Evolutionary conservation across 1,140 invertebrate genomes (phyloP).

Genomic region (Nebria ingens): DNA sequence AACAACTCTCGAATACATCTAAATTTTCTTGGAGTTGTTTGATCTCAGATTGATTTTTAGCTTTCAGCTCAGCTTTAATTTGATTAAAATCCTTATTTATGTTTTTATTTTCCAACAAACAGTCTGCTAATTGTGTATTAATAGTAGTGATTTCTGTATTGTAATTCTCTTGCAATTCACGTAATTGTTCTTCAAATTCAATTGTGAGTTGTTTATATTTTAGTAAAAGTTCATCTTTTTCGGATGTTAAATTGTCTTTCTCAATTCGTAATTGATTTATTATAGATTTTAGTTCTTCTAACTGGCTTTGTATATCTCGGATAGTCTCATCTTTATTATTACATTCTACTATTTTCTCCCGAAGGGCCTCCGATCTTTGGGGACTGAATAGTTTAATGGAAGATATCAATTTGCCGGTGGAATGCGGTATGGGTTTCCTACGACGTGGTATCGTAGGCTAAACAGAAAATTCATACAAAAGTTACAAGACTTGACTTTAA

Average conservation of each 20-base stretch:
- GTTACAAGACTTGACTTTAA: no score
- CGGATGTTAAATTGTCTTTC: background rate
- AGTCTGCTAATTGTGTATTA: background rate
- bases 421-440: slow-evolving; percentile 22
- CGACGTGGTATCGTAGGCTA: slow-evolving; percentile 24
- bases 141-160: background rate
- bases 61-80: background rate
- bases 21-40: background rate
- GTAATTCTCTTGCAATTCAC: background rate
- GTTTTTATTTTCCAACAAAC: background rate
- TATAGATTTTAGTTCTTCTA: slow-evolving; percentile 26
- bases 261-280: background rate
- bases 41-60: background rate
- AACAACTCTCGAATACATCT: background rate
- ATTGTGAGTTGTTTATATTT: background rate
- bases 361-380: slow-evolving; percentile 21
- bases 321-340: slow-evolving; percentile 32
- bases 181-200: background rate
- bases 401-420: slow-evolving; percentile 16
- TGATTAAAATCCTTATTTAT: background rate
- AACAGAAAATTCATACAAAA: no score
- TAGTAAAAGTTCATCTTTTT: background rate
- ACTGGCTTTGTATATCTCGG: slow-evolving; percentile 28
- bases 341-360: slow-evolving; percentile 32
- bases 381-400: slow-evolving; percentile 18